These are phyloP conservation scores for Reinhardtius hippoglossoides DNA, from an alignment of 2,113 vertebrate species.

Conservation along the genomic window DNA sequence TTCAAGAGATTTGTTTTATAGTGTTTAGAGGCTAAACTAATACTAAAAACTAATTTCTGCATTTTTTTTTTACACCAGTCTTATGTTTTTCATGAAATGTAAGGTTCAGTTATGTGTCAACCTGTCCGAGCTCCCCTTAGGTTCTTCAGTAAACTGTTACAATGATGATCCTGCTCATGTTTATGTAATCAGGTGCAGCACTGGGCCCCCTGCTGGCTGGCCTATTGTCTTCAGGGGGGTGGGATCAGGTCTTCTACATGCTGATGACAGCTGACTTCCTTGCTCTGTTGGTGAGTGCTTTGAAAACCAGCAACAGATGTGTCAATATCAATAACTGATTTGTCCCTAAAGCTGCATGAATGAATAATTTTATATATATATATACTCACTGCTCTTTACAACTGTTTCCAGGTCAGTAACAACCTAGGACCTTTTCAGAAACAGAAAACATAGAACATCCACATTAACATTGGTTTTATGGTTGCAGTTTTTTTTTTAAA, in stretches of 20 bases:
- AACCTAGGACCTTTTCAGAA: too few relatives aligned
- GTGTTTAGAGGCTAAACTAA: background rate
- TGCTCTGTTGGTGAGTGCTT: conserved; percentile 88
- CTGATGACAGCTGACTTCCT: conserved; percentile 88
- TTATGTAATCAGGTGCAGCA: conserved; percentile 84
- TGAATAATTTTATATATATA: background rate
- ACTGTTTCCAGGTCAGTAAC: too few relatives aligned
- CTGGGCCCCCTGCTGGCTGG: conserved; percentile 93
- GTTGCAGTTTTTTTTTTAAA: too few relatives aligned
- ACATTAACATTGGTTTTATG: too few relatives aligned
- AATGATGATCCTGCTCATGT: background rate
- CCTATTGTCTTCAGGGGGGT: conserved; percentile 88
- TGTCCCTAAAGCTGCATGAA: background rate
- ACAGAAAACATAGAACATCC: too few relatives aligned
- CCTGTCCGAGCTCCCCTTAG: background rate
- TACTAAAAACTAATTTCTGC: too few relatives aligned
- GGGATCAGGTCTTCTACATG: conserved; percentile 97
- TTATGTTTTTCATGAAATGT: background rate
- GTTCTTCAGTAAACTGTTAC: background rate
- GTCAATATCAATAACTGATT: background rate
- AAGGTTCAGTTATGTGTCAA: background rate
- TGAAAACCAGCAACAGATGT: background rate
- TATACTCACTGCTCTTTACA: too few relatives aligned
- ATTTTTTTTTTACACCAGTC: background rate
- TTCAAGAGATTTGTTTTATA: background rate